A percentile compares a stretch with the other conserved stretches of the same genome.
These are phyloP conservation scores for Oithona nana DNA, from an alignment of 2,888 invertebrate species.

Conservation along the genomic window DNA sequence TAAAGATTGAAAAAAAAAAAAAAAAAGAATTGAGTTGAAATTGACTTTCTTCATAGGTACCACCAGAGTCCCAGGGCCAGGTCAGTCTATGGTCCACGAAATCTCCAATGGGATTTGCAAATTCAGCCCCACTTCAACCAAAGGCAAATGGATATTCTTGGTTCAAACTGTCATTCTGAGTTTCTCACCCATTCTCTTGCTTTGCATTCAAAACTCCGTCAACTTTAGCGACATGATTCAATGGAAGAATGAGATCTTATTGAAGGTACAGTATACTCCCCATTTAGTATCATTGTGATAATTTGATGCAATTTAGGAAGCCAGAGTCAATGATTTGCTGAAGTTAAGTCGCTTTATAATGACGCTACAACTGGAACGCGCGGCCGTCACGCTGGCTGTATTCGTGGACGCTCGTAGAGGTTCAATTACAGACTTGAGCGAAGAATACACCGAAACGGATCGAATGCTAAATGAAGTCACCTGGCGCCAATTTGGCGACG, in stretches of 20 bases:
- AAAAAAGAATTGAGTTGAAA: too few relatives aligned
- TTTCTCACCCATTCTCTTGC: constrained; percentile 6
- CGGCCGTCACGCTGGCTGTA: constrained; percentile 4
- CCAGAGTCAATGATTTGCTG: too few relatives aligned
- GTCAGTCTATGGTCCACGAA: not conserved
- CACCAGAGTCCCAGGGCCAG: too few relatives aligned
- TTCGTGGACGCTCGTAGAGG: not conserved
- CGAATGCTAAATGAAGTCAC: not conserved
- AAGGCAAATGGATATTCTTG: constrained; percentile 3
- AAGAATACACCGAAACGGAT: not conserved
- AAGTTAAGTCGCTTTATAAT: not conserved
- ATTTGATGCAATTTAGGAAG: not conserved
- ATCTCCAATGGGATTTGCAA: not conserved
- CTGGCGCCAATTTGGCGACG: not conserved
- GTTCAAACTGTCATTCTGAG: constrained; percentile 1
- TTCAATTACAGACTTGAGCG: not conserved
- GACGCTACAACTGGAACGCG: constrained; percentile 2
- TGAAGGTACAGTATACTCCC: not conserved
- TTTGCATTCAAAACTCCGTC: not conserved
- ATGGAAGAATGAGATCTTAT: not conserved
- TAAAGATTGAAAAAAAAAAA: too few relatives aligned
- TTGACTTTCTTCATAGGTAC: too few relatives aligned
- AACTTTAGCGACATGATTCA: constrained; percentile 3
- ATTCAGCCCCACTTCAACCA: constrained; percentile 2
- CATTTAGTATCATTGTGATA: not conserved